A percentile compares a stretch with the other conserved stretches of the same genome.
Evolutionary conservation across 2,113 vertebrate genomes (phyloP).

Genomic region (Dicentrarchus labrax): DNA sequence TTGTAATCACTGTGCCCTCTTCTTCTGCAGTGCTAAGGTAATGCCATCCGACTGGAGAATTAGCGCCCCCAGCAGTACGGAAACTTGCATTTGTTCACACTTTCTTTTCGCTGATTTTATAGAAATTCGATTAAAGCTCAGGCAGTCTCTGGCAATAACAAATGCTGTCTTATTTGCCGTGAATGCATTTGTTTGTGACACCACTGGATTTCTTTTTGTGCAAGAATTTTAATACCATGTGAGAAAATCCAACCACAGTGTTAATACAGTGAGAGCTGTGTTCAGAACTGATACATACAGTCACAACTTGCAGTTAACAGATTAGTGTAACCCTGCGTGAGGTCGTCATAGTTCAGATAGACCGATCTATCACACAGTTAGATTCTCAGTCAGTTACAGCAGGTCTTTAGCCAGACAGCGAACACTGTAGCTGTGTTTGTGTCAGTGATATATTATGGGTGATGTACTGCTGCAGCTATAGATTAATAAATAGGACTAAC

Average conservation of each 20-base stretch:
- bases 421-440: not conserved
- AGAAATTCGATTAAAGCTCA: not conserved
- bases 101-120: no score
- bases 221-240: not conserved
- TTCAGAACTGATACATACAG: not conserved
- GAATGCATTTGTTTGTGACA: not conserved
- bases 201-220: not conserved
- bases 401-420: not conserved
- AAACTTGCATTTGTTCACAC: no score
- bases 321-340: not conserved
- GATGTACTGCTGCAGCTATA: conserved; percentile 12
- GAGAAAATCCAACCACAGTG: not conserved
- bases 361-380: not conserved
- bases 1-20: not conserved
- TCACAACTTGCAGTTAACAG: not conserved
- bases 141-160: not conserved
- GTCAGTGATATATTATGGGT: not conserved
- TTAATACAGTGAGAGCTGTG: not conserved
- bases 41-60: not conserved
- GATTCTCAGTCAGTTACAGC: not conserved
- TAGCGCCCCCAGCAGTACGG: not conserved
- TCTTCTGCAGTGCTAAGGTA: not conserved
- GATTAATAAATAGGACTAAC: conserved; percentile 24
- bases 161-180: not conserved
- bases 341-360: not conserved